These are phyloP conservation scores for Ellobium chinense DNA, from an alignment of 2,888 invertebrate species.

Conservation along the genomic window DNA sequence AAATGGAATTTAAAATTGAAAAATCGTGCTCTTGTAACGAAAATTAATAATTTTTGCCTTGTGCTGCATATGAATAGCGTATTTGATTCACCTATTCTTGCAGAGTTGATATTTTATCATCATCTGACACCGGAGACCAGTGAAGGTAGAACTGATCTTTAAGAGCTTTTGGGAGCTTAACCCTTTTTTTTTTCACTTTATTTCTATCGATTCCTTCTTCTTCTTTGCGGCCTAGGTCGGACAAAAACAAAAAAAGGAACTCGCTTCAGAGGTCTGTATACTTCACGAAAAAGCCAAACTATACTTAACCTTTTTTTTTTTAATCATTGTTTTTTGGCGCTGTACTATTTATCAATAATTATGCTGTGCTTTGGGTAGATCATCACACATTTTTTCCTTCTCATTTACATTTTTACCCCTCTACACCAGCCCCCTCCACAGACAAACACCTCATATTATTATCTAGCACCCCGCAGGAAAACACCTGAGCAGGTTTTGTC, in stretches of 20 bases:
- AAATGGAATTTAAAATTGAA: no score
- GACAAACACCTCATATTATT: no score
- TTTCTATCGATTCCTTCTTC: conserved; percentile 12
- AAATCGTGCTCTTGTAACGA: no score
- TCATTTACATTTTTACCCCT: neutral
- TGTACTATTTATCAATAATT: neutral
- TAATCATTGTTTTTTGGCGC: neutral
- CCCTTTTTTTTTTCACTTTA: neutral
- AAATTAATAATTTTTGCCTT: no score
- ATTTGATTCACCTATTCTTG: no score
- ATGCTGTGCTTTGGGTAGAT: neutral
- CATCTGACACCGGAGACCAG: no score
- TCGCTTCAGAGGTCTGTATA: conserved; percentile 42
- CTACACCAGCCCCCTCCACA: neutral
- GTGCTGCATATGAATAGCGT: no score
- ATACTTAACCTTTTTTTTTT: neutral
- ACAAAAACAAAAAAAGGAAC: conserved; percentile 31
- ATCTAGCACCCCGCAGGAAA: neutral
- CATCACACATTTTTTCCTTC: neutral
- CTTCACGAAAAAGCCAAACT: neutral
- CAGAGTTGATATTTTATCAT: no score
- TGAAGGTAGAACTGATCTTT: no score
- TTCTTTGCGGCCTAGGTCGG: conserved; percentile 28
- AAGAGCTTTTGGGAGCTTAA: neutral
- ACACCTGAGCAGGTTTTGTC: no score